These are phyloP conservation scores for Diloba caeruleocephala DNA, from an alignment of 2,888 invertebrate species.

Conservation along the genomic window DNA sequence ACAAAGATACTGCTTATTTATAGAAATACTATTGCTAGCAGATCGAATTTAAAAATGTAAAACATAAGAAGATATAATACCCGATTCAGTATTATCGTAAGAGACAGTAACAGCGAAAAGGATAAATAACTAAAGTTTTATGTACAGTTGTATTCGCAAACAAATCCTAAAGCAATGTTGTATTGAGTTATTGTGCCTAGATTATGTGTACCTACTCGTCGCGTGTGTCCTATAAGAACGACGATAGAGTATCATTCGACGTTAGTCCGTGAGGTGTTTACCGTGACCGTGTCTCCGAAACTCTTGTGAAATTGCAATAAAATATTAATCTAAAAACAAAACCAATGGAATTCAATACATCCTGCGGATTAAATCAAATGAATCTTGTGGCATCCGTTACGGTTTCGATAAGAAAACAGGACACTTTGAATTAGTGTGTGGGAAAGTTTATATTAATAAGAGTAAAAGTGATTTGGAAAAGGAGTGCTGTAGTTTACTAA, in stretches of 20 bases:
- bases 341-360: conserved; percentile 20
- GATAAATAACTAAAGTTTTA: conserved; percentile 4
- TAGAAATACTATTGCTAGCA: no score
- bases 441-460: conserved; percentile 11
- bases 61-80: no score
- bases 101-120: neutral
- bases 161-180: conserved; percentile 10
- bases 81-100: no score
- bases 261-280: conserved; percentile 42
- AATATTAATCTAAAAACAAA: conserved; percentile 22
- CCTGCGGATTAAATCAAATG: conserved; percentile 18
- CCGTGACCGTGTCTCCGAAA: conserved; percentile 26
- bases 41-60: no score
- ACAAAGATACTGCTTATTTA: no score
- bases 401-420: conserved; percentile 19
- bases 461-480: conserved; percentile 4
- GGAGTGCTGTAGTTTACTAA: neutral
- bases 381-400: conserved; percentile 17
- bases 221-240: conserved; percentile 39
- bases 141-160: conserved; percentile 19
- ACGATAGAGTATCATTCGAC: conserved; percentile 27
- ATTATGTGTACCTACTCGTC: conserved; percentile 27
- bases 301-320: conserved; percentile 10
- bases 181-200: conserved; percentile 36
- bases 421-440: conserved; percentile 18